Evolutionary conservation across 2,888 invertebrate genomes (phyloP).

Genomic region (Stramonita haemastoma): DNA sequence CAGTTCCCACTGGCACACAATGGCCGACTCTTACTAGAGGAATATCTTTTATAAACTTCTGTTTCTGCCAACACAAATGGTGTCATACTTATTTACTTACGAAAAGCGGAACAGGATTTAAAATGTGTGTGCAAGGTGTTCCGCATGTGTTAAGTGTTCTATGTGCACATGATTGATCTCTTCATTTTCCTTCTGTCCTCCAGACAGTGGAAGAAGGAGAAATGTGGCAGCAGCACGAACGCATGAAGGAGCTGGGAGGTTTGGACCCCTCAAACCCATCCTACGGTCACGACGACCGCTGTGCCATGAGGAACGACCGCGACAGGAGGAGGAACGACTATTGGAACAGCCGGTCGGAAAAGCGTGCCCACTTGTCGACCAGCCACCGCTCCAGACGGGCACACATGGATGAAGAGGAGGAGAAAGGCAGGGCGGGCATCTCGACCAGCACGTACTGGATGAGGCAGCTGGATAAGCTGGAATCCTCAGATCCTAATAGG

Average conservation of each 20-base stretch:
- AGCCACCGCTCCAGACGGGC: conserved; percentile 46
- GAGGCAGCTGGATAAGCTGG: conserved; percentile 63
- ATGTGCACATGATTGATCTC: too few species aligned
- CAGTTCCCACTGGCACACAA: too few species aligned
- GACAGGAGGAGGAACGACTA: conserved; percentile 16
- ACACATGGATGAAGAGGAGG: conserved; percentile 64
- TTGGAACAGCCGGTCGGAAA: conserved; percentile 18
- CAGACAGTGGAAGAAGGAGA: conserved; percentile 69
- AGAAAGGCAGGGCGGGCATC: conserved; percentile 41
- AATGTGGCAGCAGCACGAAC: conserved; percentile 63
- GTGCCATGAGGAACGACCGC: background rate
- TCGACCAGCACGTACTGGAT: conserved; percentile 60
- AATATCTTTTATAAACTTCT: background rate
- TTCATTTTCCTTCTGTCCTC: background rate
- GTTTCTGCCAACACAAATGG: too few species aligned
- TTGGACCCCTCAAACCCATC: conserved; percentile 37
- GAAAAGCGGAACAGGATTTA: too few species aligned
- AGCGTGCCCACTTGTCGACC: background rate
- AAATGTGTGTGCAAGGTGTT: too few species aligned
- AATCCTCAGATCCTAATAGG: conserved; percentile 66
- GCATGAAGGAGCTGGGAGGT: conserved; percentile 36
- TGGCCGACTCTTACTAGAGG: too few species aligned
- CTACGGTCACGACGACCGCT: conserved; percentile 42
- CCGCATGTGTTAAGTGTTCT: too few species aligned
- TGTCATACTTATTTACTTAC: too few species aligned